phyloP scores from a whole-genome alignment of 2,888 invertebrate species.

The Phlogophora meticulosa region DNA sequence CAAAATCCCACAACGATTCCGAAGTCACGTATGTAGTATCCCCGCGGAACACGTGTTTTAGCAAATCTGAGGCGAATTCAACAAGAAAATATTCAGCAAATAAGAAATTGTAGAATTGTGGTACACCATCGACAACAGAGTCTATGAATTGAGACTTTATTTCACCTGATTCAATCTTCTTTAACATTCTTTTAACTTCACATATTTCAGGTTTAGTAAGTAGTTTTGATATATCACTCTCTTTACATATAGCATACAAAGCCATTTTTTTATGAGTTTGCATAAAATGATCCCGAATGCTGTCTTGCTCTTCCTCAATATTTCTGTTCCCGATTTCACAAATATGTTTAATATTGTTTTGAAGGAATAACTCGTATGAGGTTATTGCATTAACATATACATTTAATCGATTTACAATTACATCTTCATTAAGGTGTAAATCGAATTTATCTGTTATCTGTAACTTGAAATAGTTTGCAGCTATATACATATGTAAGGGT shows the following conservation, averaged over 20 bases:
- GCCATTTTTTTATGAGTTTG: slow-evolving; percentile 71
- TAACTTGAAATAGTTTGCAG: slow-evolving; percentile 69
- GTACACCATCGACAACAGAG: slow-evolving; percentile 67
- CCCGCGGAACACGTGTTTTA: slow-evolving; percentile 41
- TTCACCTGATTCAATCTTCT: slow-evolving; percentile 66
- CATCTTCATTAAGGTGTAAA: slow-evolving; percentile 55
- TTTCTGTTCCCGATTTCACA: slow-evolving; percentile 42
- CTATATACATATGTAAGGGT: slow-evolving; percentile 72
- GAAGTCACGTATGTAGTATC: slow-evolving; percentile 26
- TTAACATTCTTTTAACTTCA: slow-evolving; percentile 65
- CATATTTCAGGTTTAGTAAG: slow-evolving; percentile 65
- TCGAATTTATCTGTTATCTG: slow-evolving; percentile 67
- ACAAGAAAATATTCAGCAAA: slow-evolving; percentile 72
- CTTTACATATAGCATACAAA: slow-evolving; percentile 69
- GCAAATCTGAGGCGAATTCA: slow-evolving; percentile 63
- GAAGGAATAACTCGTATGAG: slow-evolving; percentile 67
- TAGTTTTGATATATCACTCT: slow-evolving; percentile 66
- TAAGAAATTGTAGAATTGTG: slow-evolving; percentile 69
- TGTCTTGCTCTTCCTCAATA: slow-evolving; percentile 42
- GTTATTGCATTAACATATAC: slow-evolving; percentile 63
- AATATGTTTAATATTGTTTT: slow-evolving; percentile 65
- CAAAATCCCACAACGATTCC: slow-evolving; percentile 64
- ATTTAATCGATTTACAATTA: slow-evolving; percentile 60
- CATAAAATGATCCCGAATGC: slow-evolving; percentile 58
- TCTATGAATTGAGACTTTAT: slow-evolving; percentile 64